Evolutionary conservation across 2,888 invertebrate species (phyloP).

Genomic region (Augochlorella aurata): DNA sequence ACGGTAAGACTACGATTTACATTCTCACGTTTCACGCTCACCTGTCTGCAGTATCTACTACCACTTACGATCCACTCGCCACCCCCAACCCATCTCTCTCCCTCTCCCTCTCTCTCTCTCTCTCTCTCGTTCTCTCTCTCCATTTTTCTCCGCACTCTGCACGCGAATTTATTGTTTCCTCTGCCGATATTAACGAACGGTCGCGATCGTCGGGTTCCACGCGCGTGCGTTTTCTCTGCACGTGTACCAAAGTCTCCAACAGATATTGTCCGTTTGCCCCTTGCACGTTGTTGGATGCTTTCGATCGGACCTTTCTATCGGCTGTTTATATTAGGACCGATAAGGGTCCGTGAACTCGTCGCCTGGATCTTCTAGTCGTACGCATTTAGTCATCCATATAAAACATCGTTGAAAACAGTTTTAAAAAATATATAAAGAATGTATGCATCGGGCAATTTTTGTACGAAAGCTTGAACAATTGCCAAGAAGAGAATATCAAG

Average conservation of each 20-base stretch:
- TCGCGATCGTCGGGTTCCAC: slow-evolving; percentile 31
- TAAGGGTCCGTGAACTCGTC: no score
- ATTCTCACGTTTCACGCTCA: slow-evolving; percentile 66
- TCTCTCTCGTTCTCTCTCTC: slow-evolving; percentile 26
- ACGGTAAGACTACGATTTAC: slow-evolving; percentile 74
- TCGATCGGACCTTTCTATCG: no score
- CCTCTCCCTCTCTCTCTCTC: slow-evolving; percentile 23
- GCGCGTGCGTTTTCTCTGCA: slow-evolving; percentile 14
- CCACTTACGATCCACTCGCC: slow-evolving; percentile 36
- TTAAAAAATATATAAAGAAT: no score
- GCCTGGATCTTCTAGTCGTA: no score
- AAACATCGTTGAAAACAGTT: no score
- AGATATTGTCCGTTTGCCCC: not conserved
- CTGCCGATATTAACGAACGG: slow-evolving; percentile 49
- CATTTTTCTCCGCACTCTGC: slow-evolving; percentile 20
- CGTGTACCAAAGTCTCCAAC: slow-evolving; percentile 23
- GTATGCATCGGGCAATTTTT: no score
- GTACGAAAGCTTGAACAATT: no score
- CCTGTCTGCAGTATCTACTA: slow-evolving; percentile 30
- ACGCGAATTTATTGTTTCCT: slow-evolving; percentile 64
- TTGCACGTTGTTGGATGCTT: not conserved
- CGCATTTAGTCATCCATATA: no score
- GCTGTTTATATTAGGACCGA: no score
- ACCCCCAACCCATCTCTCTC: no score
- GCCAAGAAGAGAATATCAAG: no score